Base-by-base conservation (phyloP, 2,113 vertebrate species). In the Tragelaphus buxtoni region DNA sequence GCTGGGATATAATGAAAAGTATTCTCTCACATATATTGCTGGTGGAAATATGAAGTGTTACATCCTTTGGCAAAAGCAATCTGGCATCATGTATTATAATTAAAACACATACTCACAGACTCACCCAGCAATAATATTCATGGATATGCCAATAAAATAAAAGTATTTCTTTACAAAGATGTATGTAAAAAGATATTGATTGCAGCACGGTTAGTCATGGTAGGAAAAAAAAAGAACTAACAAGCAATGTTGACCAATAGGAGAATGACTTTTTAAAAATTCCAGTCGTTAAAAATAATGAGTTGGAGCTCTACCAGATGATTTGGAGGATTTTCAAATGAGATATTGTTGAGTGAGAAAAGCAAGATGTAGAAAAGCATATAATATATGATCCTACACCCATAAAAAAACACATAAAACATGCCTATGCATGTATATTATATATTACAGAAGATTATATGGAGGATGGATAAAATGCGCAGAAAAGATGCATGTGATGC, bases 271-370 rank as follows among this genome's bases (percentile, higher is more conserved):
- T 85, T 55, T 72, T 8, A 61, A 90, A 93, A 93, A n/a, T 76
- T 82, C 16, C 26, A 85, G n/a, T 69, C 45, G 35, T 47, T 96
- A 95, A 93, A 96, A 95, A 58, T 79, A 82, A 90, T 87, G 60
- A 95, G 86, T 22, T 90, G 18, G 65, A 88, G 12, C 8, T 93
- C 32, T 91, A 74, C 53, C 80, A 94, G 42, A 91, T 22, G 39
- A 85, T 28, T 65, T 94, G 61, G 94, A 94, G 42, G 72, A 58
- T 65, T 76, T 88, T 96, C 83, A 93, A 88, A 81, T 96, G 83
- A 88, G 65, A n/a, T 47, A 63, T 18, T 96, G 49, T 51, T 88
- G 24, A 93, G 30, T 88, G 85, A 95, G n/a, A 69, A 91, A 97
- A 93, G n/a, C 56, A 95, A 74, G 85, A 86, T 92, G 24, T 51